Evolutionary conservation across 2,113 vertebrate species (phyloP).

Genomic region (Sphyrna mokarran): DNA sequence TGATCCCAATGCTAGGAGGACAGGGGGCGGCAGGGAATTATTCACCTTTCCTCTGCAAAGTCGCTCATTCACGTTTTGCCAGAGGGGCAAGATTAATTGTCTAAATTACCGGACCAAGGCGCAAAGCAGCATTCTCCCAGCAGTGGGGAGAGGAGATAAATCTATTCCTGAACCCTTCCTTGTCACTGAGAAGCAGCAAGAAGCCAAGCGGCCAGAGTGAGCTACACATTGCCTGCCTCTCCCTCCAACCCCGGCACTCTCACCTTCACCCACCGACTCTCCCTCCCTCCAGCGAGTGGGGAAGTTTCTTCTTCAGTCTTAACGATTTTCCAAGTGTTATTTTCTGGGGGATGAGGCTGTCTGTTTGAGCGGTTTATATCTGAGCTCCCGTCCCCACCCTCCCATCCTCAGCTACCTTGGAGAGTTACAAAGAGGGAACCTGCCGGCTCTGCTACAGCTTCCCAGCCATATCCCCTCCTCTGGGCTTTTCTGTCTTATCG

Average conservation of each 20-base stretch:
- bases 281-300: too few relatives aligned
- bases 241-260: not conserved
- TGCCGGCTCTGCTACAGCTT: not conserved
- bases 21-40: too few relatives aligned
- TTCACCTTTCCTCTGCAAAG: not conserved
- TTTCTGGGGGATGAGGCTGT: too few relatives aligned
- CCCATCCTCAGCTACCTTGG: not conserved
- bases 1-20: not conserved
- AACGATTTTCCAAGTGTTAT: too few relatives aligned
- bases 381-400: too few relatives aligned
- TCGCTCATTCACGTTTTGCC: not conserved
- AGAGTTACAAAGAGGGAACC: not conserved
- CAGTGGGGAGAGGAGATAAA: not conserved
- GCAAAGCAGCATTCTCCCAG: not conserved
- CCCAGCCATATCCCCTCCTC: not conserved
- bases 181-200: not conserved
- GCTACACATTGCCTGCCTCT: not conserved
- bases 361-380: too few relatives aligned
- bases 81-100: not conserved
- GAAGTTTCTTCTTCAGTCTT: too few relatives aligned
- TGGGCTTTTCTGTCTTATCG: not conserved
- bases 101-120: not conserved
- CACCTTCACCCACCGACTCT: not conserved
- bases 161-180: not conserved
- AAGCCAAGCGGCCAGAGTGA: not conserved